Base-by-base conservation (phyloP, 2,797 vertebrate genomes). In the Myripristis jacobus region DNA sequence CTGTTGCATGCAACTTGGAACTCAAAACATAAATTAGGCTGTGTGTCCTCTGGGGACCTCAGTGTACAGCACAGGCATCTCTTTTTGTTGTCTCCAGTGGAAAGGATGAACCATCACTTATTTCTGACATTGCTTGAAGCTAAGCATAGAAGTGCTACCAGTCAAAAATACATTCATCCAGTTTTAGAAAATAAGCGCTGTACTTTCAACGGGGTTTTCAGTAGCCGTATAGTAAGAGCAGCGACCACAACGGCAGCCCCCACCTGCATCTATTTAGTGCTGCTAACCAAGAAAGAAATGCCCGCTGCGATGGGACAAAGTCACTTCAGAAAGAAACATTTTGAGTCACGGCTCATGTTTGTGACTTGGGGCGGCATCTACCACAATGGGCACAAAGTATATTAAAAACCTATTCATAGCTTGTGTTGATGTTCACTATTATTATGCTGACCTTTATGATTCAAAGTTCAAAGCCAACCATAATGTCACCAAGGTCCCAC, bases 401-500 rank as follows among this genome's bases (percentile, higher is more conserved):
- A 62, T 56, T 36, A 8, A 53, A 24, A 25, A 10, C 31, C 31
- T 58, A 58, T 58, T 68, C 19, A 58, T 50, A 68, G 29, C 66
- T 24, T 22, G 44, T 7, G 36, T 29, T 52, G 15, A 38, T 64
- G 21, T 52, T 18, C 62, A 31, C n/a, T 58, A 22, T 19, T 63
- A 34, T 48, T 52, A 57, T 27, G 19, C 54, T 68, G 54, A 68
- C 44, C 67, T 68, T 77, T 43, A 66, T 41, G 58, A 50, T 52
- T 60, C 12, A 79, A 5, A 43, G 18, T 58, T 75, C 64, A 86
- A 56, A 79, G 68, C 48, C 44, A 18, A 18, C 19, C 56, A 47
- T 58, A 52, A 81, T 70, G 69, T 78, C 71, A 62, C 4, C 9
- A 50, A 50, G 18, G 70, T 64, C 53, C 68, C 43, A 43, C 44